phyloP scores from a whole-genome alignment of 2,797 vertebrate genomes.

The Anguilla obscura region DNA sequence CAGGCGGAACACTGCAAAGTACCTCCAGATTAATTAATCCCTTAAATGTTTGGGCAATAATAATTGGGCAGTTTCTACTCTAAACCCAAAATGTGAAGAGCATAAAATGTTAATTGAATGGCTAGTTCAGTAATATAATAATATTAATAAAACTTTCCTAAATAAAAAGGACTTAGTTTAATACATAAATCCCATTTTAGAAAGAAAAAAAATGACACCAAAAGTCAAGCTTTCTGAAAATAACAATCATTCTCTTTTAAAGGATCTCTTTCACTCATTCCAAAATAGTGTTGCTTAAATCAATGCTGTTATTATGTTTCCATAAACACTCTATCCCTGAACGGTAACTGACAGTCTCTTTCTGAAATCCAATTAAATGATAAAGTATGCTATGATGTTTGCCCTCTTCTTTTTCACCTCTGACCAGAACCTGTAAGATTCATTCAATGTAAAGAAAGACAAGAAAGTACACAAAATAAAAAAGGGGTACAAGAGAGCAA shows the following conservation, averaged over 20 bases:
- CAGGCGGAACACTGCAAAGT: background rate
- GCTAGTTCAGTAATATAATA: background rate
- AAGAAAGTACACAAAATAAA: slow-evolving; percentile 6
- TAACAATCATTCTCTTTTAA: background rate
- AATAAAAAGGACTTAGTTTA: background rate
- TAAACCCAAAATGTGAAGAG: background rate
- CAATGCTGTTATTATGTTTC: slow-evolving; percentile 41
- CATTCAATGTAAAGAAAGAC: background rate
- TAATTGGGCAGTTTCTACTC: background rate
- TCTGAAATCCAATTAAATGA: slow-evolving; percentile 30
- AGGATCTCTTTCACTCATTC: slow-evolving; percentile 1
- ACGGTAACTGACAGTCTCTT: slow-evolving; percentile 59
- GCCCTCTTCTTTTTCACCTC: background rate
- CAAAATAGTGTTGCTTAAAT: slow-evolving; percentile 15
- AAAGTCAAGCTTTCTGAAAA: background rate
- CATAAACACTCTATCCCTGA: slow-evolving; percentile 49
- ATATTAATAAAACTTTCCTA: background rate
- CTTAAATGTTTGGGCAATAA: background rate
- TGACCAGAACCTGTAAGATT: background rate
- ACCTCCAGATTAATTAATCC: background rate
- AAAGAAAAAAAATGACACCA: background rate
- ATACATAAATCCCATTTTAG: background rate
- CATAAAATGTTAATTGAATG: background rate
- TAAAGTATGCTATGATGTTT: slow-evolving; percentile 1
- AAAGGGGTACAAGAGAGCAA: background rate